Base-by-base conservation (phyloP, 2,113 vertebrate species). In the Oreotrochilus melanogaster region DNA sequence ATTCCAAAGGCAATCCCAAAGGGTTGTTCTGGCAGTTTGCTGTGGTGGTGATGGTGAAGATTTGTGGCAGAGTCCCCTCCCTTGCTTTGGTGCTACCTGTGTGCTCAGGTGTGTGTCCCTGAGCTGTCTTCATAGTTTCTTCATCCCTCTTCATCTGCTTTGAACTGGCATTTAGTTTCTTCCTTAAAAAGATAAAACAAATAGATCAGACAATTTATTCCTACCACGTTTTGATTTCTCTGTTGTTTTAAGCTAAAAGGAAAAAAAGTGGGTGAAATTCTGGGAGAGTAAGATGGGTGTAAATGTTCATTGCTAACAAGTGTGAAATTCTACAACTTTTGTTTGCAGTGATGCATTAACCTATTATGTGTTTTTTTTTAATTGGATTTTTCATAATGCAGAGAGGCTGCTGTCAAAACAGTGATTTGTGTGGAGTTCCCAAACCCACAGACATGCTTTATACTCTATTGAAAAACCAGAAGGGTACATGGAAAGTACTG, bases 401-500 rank as follows among this genome's bases (percentile, higher is more conserved):
- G 81, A 58, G 64, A 53, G 51, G 58, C 5, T 69, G 53, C 53
- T 92, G 57, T 91, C 66, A 93, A 91, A 96, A 72, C 62, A 91
- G 16, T 85, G 78, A 57, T 45, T 91, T 82, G 8, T 48, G 23
- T 72, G 23, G 58, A 25, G 21, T 69, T 92, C 71, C 78, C 81
- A 43, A 85, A 93, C 61, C 74, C 78, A 42, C 22, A 67, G 51
- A 51, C 42, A 30, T 50, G 50, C 43, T 89, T 82, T 85, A 50
- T 10, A 62, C 21, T 51, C 45, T 9, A 25, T 18, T 92, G 78
- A 37, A 92, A 91, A 91, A 61, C 42, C 70, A 82, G 73, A 50
- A 66, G 57, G 73, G 78, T 69, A 10, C 8, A 3, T 79, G 89
- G 79, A 65, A 92, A 87, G 35, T 35, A 62, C 50, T 58, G 19